phyloP scores from a whole-genome alignment of 2,797 vertebrate genomes.

The Onychomys torridus region DNA sequence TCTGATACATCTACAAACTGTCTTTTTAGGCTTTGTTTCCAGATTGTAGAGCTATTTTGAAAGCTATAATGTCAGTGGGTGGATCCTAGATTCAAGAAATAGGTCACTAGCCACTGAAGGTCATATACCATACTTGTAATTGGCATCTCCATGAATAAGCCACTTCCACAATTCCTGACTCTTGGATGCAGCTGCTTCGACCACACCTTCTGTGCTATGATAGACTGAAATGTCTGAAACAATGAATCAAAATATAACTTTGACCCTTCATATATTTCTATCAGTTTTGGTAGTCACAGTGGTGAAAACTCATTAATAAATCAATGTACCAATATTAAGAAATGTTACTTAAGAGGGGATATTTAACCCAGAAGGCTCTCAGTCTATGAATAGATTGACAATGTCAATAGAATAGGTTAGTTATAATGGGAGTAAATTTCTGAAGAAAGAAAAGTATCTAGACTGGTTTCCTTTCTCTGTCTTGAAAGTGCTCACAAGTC shows the following conservation, averaged over 20 bases:
- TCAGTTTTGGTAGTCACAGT: neutral
- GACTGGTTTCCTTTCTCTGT: neutral
- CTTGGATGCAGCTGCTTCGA: neutral
- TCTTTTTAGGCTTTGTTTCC: neutral
- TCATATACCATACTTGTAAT: no score
- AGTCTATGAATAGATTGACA: neutral
- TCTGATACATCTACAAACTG: neutral
- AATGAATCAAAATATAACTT: neutral
- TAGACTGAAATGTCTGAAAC: neutral
- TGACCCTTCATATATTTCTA: neutral
- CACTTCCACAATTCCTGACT: neutral
- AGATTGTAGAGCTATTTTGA: neutral
- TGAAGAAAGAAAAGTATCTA: neutral
- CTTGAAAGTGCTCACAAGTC: neutral
- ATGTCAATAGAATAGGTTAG: neutral
- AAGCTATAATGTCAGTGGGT: neutral
- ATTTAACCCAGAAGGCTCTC: neutral
- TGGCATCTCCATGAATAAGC: neutral
- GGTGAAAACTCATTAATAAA: neutral
- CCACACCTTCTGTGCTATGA: neutral
- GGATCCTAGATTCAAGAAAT: neutral
- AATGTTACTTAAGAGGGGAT: neutral
- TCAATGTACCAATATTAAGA: neutral
- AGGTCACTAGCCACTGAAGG: neutral
- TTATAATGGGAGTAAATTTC: neutral